Base-by-base conservation (phyloP, 1,140 invertebrate genomes). In the Bombyx mandarina region DNA sequence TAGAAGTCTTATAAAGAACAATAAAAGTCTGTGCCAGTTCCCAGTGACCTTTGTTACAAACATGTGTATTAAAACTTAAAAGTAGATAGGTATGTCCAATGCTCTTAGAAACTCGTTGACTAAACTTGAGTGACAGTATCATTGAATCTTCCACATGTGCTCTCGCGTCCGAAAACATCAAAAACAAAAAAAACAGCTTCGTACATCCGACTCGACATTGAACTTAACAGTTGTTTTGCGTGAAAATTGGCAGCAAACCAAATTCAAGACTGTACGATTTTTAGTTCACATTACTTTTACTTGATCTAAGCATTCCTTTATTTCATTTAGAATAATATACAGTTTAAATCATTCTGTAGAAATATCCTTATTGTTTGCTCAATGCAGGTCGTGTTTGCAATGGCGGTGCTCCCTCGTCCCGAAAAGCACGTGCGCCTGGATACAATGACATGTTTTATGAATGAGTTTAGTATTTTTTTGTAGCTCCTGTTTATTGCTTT, bases 1-100 rank as follows among this genome's bases (percentile, higher is more conserved):
- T 69, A 66, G 12, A 69, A 69, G 74, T 60, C 62, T 71, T 69
- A 76, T 79, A 77, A 67, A 73, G 65, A 73, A 67, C 71, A 70
- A 67, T 65, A 79, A 82, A 79, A 66, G 60, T 58, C 62, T 73
- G 78, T 69, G 66, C 77, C 58, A 75, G 73, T 82, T 82, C 77
- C 69, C 77, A 77, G 69, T 81, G 77, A 81, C 77, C 75, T 81
- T 75, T 79, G 75, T 78, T 77, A 71, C 68, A 64, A 42, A 35
- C 42, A 45, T 3, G 5, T 3, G 5, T 54, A 44, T 43, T 43
- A 54, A 7, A 54, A 44, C 12, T 12, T 54, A 9, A 45, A 22
- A 54, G 12, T 35, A 35, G 26, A 3, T 35, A 35, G 4, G 4
- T 35, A 35, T 35, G 26, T 35, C 26, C 26, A 35, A 35, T 5